A percentile compares a stretch with the other conserved stretches of the same genome.
phyloP scores from a whole-genome alignment of 2,113 vertebrate species.

The Cyanistes caeruleus region DNA sequence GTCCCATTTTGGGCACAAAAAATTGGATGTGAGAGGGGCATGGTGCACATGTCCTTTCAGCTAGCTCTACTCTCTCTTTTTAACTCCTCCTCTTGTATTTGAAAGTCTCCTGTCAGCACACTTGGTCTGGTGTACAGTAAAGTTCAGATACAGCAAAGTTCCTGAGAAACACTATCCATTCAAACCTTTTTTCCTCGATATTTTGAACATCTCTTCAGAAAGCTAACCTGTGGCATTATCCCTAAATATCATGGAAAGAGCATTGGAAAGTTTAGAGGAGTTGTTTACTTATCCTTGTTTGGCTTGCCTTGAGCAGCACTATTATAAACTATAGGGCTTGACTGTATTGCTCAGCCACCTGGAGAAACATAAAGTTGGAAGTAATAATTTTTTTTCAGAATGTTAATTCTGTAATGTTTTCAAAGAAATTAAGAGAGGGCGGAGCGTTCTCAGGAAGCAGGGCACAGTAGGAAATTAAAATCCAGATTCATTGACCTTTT shows the following conservation, averaged over 20 bases:
- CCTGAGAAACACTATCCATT: background rate
- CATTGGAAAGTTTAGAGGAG: background rate
- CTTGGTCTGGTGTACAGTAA: background rate
- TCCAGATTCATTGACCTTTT: background rate
- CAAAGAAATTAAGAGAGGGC: background rate
- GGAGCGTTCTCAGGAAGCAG: background rate
- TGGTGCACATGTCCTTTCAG: rapidly evolving
- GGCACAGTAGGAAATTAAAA: constrained; percentile 28
- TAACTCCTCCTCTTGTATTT: background rate
- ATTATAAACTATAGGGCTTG: background rate
- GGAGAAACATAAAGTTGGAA: background rate
- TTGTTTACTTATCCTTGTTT: background rate
- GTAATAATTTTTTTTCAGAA: background rate
- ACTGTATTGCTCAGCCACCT: background rate
- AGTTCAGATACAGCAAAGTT: background rate
- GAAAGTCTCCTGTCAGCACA: background rate
- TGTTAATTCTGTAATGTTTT: background rate
- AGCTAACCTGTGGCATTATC: background rate
- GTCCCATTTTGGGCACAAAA: background rate
- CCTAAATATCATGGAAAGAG: background rate
- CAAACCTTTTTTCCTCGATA: background rate
- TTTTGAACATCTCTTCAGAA: background rate
- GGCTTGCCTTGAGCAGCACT: background rate
- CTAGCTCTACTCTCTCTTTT: background rate
- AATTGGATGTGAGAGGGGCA: background rate